A percentile compares a stretch with the other conserved stretches of the same genome.
Evolutionary conservation across 2,113 vertebrate species (phyloP).

Genomic region (Plotosus lineatus): DNA sequence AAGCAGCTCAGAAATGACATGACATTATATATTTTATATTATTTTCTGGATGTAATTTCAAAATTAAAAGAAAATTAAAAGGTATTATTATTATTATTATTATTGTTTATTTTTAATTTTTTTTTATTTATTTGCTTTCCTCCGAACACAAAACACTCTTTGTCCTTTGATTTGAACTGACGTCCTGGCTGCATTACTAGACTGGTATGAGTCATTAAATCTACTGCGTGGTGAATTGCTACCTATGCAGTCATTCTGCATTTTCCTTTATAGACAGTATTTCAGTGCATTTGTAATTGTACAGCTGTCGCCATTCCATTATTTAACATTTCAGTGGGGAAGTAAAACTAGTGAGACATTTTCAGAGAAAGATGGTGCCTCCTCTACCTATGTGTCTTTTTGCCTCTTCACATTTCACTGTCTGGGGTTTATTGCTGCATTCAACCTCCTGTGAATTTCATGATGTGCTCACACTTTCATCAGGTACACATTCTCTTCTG

Average conservation of each 20-base stretch:
- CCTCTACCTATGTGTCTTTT: neutral
- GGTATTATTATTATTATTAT: too few species aligned
- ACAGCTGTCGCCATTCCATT: neutral
- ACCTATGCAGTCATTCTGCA: constrained; percentile 21
- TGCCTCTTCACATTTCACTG: neutral
- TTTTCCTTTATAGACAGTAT: constrained; percentile 20
- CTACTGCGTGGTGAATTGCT: constrained; percentile 34
- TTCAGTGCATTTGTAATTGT: constrained; percentile 33
- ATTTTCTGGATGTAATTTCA: neutral
- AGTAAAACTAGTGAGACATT: neutral
- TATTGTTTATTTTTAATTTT: neutral
- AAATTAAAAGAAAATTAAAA: neutral
- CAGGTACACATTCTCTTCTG: neutral
- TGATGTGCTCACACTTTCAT: neutral
- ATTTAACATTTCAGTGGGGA: constrained; percentile 9
- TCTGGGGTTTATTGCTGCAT: constrained; percentile 7
- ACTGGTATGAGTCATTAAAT: constrained; percentile 30
- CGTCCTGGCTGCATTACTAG: constrained; percentile 24
- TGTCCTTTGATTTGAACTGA: constrained; percentile 1
- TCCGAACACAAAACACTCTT: neutral
- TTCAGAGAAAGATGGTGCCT: neutral
- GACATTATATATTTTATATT: too few species aligned
- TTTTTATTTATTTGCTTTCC: neutral
- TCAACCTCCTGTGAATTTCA: neutral
- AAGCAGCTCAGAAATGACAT: too few species aligned